Evolutionary conservation across 2,888 invertebrate genomes (phyloP).

Genomic region (Sinohyriopsis cumingii): DNA sequence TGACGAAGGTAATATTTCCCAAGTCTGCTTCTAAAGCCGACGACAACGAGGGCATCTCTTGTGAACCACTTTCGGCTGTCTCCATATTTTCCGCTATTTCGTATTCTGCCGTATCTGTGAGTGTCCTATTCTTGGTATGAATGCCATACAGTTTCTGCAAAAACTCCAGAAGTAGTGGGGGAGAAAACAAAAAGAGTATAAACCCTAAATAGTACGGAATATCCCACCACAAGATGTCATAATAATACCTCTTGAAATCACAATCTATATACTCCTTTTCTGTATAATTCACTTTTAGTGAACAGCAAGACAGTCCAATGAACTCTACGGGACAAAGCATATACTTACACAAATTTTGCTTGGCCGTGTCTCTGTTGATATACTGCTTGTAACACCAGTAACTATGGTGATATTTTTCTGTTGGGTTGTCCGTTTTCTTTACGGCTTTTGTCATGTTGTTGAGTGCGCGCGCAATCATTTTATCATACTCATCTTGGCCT

Average conservation of each 20-base stretch:
- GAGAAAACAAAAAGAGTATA: conserved; percentile 8
- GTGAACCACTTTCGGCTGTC: too few relatives aligned
- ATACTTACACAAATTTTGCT: conserved; percentile 4
- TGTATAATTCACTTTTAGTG: neutral
- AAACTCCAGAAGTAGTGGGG: conserved; percentile 2
- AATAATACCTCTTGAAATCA: neutral
- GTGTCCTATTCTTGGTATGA: conserved; percentile 3
- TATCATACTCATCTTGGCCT: neutral
- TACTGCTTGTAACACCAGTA: conserved; percentile 7
- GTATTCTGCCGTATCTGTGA: neutral
- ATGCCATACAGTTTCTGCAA: conserved; percentile 1
- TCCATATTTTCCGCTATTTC: neutral
- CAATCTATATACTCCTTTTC: conserved; percentile 3
- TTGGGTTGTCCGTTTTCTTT: neutral
- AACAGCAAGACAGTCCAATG: conserved; percentile 8
- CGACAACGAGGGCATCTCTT: too few relatives aligned
- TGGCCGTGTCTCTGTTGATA: neutral
- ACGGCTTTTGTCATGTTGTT: neutral
- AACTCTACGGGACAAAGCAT: conserved; percentile 8
- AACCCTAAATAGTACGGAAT: conserved; percentile 11
- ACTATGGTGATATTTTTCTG: neutral
- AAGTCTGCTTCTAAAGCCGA: neutral
- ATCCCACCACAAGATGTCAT: conserved; percentile 6
- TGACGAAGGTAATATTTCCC: neutral
- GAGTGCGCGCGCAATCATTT: conserved; percentile 1